phyloP scores from a whole-genome alignment of 2,113 vertebrate genomes.

The Perca schrenkii region DNA sequence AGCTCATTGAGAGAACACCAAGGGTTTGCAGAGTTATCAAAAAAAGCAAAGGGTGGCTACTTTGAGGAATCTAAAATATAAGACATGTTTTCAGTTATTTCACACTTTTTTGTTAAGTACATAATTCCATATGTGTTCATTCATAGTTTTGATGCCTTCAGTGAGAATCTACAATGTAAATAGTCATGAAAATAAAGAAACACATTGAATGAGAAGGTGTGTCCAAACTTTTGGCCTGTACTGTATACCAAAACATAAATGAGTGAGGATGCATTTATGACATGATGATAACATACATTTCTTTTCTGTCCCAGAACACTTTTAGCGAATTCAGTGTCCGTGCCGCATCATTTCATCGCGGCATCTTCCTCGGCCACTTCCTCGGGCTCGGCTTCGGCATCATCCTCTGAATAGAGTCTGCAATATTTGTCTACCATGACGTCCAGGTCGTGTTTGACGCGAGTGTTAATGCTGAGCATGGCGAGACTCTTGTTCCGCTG shows the following conservation, averaged over 20 bases:
- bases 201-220: no score
- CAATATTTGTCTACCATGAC: slow-evolving; percentile 96
- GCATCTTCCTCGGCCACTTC: slow-evolving; percentile 31
- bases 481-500: slow-evolving; percentile 90
- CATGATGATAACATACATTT: background rate
- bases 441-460: slow-evolving; percentile 92
- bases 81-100: no score
- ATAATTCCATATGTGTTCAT: no score
- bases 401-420: slow-evolving; percentile 89
- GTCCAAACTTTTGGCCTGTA: no score
- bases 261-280: background rate
- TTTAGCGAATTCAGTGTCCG: background rate
- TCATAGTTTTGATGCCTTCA: no score
- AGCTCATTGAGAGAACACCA: no score
- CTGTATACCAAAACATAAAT: background rate
- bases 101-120: no score
- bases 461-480: slow-evolving; percentile 90
- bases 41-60: no score
- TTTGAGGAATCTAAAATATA: no score
- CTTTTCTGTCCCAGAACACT: background rate
- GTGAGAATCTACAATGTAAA: no score
- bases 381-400: slow-evolving; percentile 60
- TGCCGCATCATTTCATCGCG: slow-evolving; percentile 6
- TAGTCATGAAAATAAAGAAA: no score
- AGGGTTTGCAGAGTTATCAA: no score